Base-by-base conservation (phyloP, 2,113 vertebrate genomes). In the Lethenteron camtschaticum region DNA sequence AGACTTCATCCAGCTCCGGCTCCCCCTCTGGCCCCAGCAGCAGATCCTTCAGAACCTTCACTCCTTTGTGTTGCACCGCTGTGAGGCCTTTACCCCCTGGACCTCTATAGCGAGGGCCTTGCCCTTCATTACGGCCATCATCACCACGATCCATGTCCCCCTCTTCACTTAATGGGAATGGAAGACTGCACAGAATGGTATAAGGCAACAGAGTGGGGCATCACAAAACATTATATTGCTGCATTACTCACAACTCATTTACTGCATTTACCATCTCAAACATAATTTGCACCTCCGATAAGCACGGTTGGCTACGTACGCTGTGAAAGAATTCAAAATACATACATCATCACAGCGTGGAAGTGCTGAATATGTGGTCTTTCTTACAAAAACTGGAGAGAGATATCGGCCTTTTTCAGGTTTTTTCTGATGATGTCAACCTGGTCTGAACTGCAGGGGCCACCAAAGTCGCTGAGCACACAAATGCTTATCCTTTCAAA, bases 351-450 rank as follows among this genome's bases (percentile, higher is more conserved):
- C 41, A 41, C 5, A 41, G 41, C 41, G 41, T 41, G 41, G 41
- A 41, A 8, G 2, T 9, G 56, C 3, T 11, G 11, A 12, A 20
- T 69, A 60, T 6, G 66, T 14, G 14, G 9, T 0, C n/a, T 73
- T 59, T 80, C 92, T 84, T 82, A 97, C 94, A 96, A 92, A 77
- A 94, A 90, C 74, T 96, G 94, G 75, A 96, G 78, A 9, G 85
- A 85, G 79, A 85, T 86, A 70, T 71, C 81, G 4, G 79, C 83
- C 74, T 81, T 79, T 78, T 85, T 88, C 77, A 97, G 75, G 73
- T 87, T 94, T 70, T 75, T 75, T 72, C 88, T 77, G n/a, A 96
- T 95, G 73, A 83, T 70, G 69, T 86, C 85, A 76, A 96, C 74
- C 58, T 91, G 83, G 72, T 96, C 90, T 57, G 82, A 74, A 72